Evolutionary conservation across 1,140 invertebrate genomes (phyloP), one percentile per base, ranked within the genome.

Genomic region (Helicorthomorpha holstii): DNA sequence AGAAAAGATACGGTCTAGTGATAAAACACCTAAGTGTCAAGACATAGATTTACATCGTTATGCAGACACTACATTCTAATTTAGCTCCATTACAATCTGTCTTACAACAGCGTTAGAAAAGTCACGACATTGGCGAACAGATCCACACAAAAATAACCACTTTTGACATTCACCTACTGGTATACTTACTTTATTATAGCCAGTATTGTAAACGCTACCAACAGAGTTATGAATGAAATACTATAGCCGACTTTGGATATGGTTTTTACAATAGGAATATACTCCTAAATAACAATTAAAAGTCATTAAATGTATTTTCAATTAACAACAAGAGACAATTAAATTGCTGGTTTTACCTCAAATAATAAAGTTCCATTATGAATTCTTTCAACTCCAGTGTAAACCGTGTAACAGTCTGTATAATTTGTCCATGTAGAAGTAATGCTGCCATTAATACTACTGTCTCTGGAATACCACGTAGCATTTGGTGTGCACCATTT

Each of bases 231-330:
- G 2, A 84, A 66, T 0, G 82, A 84, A 7, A 83, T 65, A 0
- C 73, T 69, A 58, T 84, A 84, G 1, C 82, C 82, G n/a, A 80
- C 64, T 58, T 75, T 75, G 23, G 78, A 77, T 45, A 83, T 76
- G 3, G 68, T 65, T 59, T 77, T 78, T 16, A 83, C 71, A 19
- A 73, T 64, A 0, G 73, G 73, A 38, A 83, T 34, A 64, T 76
- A 79, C 55, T 67, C 68, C 73, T 77, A 58, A 69, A 45, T 10
- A 60, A 43, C 44, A 21, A 58, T 49, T 16, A 47, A 49, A 49
- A 29, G 19, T 53, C 46, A 49, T 38, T 14, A 24, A 22, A 3
- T 12, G 34, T 45, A 21, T 25, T 12, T 21, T 10, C 1, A 4
- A 23, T 27, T n/a, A 54, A 25, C 25, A 48, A 51, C 2, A 46